These are phyloP conservation scores for Pogonophryne albipinna DNA, from an alignment of 2,797 vertebrate species.

Conservation along the genomic window DNA sequence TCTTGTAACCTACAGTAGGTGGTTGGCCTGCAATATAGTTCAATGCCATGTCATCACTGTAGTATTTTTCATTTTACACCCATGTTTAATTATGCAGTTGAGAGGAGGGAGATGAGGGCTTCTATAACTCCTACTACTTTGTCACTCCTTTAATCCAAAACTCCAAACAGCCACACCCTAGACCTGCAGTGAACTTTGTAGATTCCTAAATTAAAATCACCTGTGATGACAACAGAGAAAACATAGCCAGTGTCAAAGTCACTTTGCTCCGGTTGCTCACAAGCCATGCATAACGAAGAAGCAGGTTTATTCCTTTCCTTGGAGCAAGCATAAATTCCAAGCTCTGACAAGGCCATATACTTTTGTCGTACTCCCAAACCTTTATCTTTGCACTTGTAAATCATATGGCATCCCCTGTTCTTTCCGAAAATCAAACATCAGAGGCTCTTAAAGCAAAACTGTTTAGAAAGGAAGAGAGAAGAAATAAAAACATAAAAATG, in stretches of 20 bases:
- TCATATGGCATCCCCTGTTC: not conserved
- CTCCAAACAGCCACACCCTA: constrained; percentile 16
- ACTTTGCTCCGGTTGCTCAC: not conserved
- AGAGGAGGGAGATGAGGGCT: constrained; percentile 18
- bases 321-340: constrained; percentile 43
- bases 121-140: constrained; percentile 32
- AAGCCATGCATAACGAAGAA: not conserved
- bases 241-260: not conserved
- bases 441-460: constrained; percentile 40
- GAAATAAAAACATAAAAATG: constrained; percentile 42
- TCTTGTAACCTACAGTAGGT: not conserved
- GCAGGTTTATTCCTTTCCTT: constrained; percentile 1
- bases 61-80: constrained; percentile 19
- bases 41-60: constrained; percentile 23
- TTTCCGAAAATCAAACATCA: constrained; percentile 55
- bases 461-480: constrained; percentile 20
- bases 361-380: constrained; percentile 21
- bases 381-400: constrained; percentile 37
- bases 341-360: constrained; percentile 55
- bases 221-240: constrained; percentile 9
- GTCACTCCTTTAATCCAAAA: not conserved
- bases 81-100: constrained; percentile 25
- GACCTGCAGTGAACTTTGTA: not conserved
- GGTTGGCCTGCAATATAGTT: constrained; percentile 15
- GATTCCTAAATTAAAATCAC: constrained; percentile 2